A percentile compares a stretch with the other conserved stretches of the same genome.
phyloP scores from a whole-genome alignment of 1,140 invertebrate genomes.

The Metopolophium dirhodum region DNA sequence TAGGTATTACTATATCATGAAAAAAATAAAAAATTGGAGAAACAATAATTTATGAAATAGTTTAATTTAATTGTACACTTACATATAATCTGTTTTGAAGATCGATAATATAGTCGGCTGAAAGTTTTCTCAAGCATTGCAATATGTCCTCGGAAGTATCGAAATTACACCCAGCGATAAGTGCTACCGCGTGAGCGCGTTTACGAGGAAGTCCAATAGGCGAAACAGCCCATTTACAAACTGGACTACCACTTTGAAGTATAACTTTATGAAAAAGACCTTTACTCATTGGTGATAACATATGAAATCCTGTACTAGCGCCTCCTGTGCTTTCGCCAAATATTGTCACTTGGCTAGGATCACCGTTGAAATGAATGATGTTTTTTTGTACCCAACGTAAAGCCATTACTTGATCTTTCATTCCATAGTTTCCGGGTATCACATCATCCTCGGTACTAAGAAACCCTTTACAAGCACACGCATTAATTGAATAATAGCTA shows the following conservation, averaged over 20 bases:
- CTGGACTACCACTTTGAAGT: slow-evolving; percentile 66
- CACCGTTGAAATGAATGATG: slow-evolving; percentile 59
- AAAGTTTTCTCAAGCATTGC: slow-evolving; percentile 66
- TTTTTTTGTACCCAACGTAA: slow-evolving; percentile 59
- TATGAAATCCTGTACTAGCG: slow-evolving; percentile 41
- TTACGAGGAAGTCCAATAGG: background rate
- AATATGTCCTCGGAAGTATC: slow-evolving; percentile 66
- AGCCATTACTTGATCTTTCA: slow-evolving; percentile 59
- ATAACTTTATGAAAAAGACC: slow-evolving; percentile 63
- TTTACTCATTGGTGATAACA: slow-evolving; percentile 58
- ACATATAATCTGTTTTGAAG: slow-evolving; percentile 8
- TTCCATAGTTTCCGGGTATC: slow-evolving; percentile 59
- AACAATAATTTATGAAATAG: background rate
- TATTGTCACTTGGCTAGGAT: slow-evolving; percentile 58
- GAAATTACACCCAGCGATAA: slow-evolving; percentile 67
- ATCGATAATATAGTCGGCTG: slow-evolving; percentile 59
- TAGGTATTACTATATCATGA: background rate
- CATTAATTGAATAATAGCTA: too few species aligned
- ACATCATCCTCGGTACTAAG: slow-evolving; percentile 58
- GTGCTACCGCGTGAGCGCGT: slow-evolving; percentile 62
- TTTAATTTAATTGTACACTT: background rate
- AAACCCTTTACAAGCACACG: slow-evolving; percentile 61
- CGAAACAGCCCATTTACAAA: slow-evolving; percentile 60
- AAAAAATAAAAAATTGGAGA: background rate
- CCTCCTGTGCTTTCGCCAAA: slow-evolving; percentile 59